Conservation (phyloP, 2,888 invertebrate genomes). For the Archips crataeganus region DNA sequence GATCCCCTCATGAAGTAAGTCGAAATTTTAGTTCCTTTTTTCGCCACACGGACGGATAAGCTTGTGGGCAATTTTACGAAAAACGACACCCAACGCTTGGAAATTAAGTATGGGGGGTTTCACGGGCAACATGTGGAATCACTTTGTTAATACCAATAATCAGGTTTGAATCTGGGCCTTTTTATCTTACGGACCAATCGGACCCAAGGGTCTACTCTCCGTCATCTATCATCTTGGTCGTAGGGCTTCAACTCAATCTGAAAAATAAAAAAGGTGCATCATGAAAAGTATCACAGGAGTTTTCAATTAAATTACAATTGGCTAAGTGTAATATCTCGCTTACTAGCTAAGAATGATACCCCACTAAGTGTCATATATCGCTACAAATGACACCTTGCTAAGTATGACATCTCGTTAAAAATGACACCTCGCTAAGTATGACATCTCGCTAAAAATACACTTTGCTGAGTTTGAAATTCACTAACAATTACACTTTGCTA, state of each 20-base stretch:
- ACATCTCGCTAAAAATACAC: not conserved
- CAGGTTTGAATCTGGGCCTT: not conserved
- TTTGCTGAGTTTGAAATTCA: not conserved
- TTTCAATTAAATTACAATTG: too few relatives aligned
- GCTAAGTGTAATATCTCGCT: not conserved
- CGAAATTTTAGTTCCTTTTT: not conserved
- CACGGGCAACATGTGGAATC: not conserved
- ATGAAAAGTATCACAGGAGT: too few relatives aligned
- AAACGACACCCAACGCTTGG: not conserved
- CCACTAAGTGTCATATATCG: not conserved
- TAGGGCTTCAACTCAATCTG: constrained; percentile 38
- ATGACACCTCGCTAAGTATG: not conserved
- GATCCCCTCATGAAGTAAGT: not conserved
- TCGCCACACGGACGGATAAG: not conserved
- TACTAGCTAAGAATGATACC: not conserved
- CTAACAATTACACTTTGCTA: not conserved
- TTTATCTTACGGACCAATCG: constrained; percentile 18
- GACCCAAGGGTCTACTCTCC: constrained; percentile 25
- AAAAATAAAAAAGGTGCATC: not conserved
- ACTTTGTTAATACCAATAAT: not conserved
- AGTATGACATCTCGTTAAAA: not conserved
- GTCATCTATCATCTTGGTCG: constrained; percentile 33
- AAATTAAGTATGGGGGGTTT: not conserved
- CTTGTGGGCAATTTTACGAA: not conserved
- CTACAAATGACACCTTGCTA: not conserved